These are phyloP conservation scores for Apeira syringaria DNA, from an alignment of 2,888 invertebrate species.

Conservation along the genomic window DNA sequence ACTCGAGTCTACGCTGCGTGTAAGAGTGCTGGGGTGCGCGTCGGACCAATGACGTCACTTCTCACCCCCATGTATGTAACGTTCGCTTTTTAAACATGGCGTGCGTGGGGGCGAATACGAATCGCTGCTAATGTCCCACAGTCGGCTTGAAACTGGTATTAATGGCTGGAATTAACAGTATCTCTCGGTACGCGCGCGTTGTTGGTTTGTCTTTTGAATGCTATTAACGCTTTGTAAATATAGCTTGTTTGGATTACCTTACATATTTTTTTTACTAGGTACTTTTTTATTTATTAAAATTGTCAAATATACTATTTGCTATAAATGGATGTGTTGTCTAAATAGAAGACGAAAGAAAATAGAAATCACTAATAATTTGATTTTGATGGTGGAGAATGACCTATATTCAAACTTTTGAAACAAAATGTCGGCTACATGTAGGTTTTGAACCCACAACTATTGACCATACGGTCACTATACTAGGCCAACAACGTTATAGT, in stretches of 20 bases:
- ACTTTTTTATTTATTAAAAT: no score
- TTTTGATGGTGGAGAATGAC: no score
- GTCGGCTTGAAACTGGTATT: slow-evolving; percentile 35
- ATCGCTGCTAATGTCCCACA: slow-evolving; percentile 39
- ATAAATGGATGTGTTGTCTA: no score
- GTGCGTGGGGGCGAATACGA: slow-evolving; percentile 47
- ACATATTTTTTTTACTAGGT: no score
- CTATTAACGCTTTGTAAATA: slow-evolving; percentile 18
- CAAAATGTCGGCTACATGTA: no score
- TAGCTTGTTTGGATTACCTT: slow-evolving; percentile 10
- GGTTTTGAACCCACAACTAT: no score
- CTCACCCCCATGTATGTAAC: slow-evolving; percentile 47
- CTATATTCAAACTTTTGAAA: no score
- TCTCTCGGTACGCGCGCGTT: slow-evolving; percentile 15
- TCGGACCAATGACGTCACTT: slow-evolving; percentile 72
- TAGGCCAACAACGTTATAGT: no score
- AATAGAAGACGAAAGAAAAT: no score
- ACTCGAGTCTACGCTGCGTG: slow-evolving; percentile 25
- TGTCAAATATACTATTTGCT: no score
- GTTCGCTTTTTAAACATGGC: slow-evolving; percentile 47
- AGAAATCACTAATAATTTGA: no score
- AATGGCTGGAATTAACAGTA: slow-evolving; percentile 16
- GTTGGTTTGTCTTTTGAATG: slow-evolving; percentile 10
- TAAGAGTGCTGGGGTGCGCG: slow-evolving; percentile 57
- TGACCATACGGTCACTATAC: no score